Conservation (phyloP, 2,888 invertebrate genomes). For the Drosophila subquinaria region DNA sequence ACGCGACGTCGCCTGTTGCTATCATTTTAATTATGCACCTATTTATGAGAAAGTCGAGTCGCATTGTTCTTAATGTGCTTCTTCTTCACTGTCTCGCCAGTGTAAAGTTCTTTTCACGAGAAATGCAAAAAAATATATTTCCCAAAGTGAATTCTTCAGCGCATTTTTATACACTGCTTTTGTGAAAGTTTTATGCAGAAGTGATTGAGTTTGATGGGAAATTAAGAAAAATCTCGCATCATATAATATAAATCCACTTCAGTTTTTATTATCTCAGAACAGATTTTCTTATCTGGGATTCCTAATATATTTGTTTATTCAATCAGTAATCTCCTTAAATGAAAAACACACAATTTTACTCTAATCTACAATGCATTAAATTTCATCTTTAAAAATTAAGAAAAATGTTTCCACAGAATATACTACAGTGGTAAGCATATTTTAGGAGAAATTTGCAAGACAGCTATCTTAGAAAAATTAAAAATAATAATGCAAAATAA, state of each 20-base stretch:
- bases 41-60: conserved; percentile 62
- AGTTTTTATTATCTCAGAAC: background rate
- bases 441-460: too few species aligned
- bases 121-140: conserved; percentile 52
- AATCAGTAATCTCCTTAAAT: background rate
- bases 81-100: conserved; percentile 24
- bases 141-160: conserved; percentile 47
- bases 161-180: conserved; percentile 45
- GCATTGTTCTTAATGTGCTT: conserved; percentile 23
- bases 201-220: background rate
- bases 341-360: background rate
- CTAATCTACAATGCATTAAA: background rate
- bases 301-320: background rate
- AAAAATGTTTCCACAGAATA: too few species aligned
- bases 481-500: too few species aligned
- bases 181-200: background rate
- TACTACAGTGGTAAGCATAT: too few species aligned
- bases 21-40: conserved; percentile 73
- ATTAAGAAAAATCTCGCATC: background rate
- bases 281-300: background rate
- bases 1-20: conserved; percentile 66
- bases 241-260: background rate
- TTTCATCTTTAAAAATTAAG: background rate
- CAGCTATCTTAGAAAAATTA: too few species aligned
- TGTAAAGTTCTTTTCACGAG: conserved; percentile 53